Evolutionary conservation across 2,113 vertebrate genomes (phyloP), one percentile per base, ranked within the genome.

Genomic region (Xenopus laevis): DNA sequence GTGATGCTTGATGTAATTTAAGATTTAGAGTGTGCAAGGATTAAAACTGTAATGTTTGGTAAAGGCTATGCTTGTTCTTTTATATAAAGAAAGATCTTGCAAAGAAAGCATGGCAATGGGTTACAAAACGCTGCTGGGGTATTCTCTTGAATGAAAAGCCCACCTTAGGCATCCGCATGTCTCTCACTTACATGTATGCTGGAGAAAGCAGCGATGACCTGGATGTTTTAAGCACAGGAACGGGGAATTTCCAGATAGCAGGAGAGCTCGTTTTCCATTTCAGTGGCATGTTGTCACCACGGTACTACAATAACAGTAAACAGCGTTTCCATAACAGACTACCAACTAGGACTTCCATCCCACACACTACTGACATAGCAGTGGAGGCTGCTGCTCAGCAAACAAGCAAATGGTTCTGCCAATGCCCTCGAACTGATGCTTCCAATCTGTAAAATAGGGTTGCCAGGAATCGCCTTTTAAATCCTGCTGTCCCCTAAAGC

Each of bases 261-360:
- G 97, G 96, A 89, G 96, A 98, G 91, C 95, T 95, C 91, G 95
- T 97, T 95, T 99, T 99, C 97, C 97, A 99, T 98, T 99, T 99
- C 84, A 99, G 95, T 93, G 97, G 97, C 97, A 98, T 99, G 95
- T 95, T 98, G 94, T 96, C 94, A 95, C 92, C 94, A 90, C 86
- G 91, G 93, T 93, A 94, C 93, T 95, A 95, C 91, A 93, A 94
- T 92, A 93, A 91, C 90, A 93, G 89, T 85, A 92, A 95, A 94
- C 87, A 94, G 89, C 92, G 86, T 94, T 93, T 95, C 95, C 95
- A 94, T 89, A 92, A 94, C 92, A 96, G 89, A 90, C 92, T 93
- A 87, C 89, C 33, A 40, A 92, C 90, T 91, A 92, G 87, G 87
- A 91, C 88, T 92, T 94, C 95, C 95, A 95, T 96, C 92, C 94